Percentiles rank a stretch among this genome's conserved stretches.
Conservation (phyloP, 2,113 vertebrate genomes). For the Cygnus buccinator region DNA sequence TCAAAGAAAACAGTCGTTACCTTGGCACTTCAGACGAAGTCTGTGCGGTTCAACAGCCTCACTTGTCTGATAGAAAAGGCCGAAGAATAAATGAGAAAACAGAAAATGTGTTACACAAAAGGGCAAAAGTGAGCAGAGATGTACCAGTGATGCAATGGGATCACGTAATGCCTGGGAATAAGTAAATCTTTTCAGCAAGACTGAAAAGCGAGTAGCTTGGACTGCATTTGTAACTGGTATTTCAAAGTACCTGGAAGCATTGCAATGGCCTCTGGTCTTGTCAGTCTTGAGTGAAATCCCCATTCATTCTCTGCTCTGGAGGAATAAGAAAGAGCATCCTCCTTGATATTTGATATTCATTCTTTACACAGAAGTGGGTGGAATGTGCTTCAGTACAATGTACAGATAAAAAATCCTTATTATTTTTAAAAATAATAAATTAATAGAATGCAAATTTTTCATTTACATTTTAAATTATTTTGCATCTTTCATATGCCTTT, state of each 20-base stretch:
- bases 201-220: neutral
- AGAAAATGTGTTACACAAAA: neutral
- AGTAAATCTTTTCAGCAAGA: neutral
- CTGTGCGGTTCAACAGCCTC: neutral
- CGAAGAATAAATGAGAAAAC: neutral
- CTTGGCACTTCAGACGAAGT: neutral
- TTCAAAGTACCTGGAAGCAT: neutral
- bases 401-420: neutral
- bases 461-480: neutral
- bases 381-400: neutral
- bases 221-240: neutral
- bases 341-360: neutral
- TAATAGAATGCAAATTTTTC: neutral
- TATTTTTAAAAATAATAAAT: neutral
- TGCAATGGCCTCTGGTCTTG: neutral
- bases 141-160: neutral
- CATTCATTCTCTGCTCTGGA: neutral
- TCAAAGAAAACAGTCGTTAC: constrained; percentile 5
- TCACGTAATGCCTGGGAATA: neutral
- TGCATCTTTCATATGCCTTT: neutral
- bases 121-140: neutral
- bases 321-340: neutral
- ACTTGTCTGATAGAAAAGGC: neutral
- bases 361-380: neutral
- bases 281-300: neutral